Percentiles rank a stretch among this genome's conserved stretches.
Conservation (phyloP, 2,113 vertebrate genomes). For the Phycodurus eques region DNA sequence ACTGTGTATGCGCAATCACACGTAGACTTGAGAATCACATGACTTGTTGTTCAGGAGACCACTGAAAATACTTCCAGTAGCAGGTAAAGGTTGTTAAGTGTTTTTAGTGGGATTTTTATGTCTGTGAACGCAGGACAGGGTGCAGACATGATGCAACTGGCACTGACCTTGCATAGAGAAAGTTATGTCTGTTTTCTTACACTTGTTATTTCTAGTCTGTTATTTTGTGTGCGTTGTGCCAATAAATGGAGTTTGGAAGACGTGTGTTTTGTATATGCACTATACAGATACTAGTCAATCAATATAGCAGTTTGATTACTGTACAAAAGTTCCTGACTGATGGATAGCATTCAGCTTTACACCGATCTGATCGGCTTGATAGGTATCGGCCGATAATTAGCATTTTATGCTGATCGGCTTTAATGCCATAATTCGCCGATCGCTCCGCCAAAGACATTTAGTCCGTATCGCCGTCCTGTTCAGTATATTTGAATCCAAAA, state of each 20-base stretch:
- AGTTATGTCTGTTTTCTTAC: conserved; percentile 28
- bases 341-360: not conserved
- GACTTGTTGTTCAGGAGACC: conserved; percentile 39
- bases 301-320: not conserved
- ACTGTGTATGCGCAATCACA: not conserved
- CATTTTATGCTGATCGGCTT: too few species aligned
- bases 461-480: too few species aligned
- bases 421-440: too few species aligned
- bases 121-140: conserved; percentile 13
- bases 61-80: conserved; percentile 40
- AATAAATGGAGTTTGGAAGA: conserved; percentile 54
- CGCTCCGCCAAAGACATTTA: too few species aligned
- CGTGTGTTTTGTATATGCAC: not conserved
- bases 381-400: too few species aligned
- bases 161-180: conserved; percentile 24
- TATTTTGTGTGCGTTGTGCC: conserved; percentile 60
- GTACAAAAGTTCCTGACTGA: not conserved
- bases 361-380: too few species aligned
- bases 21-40: conserved; percentile 35
- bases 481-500: too few species aligned
- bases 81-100: not conserved
- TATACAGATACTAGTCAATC: not conserved
- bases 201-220: conserved; percentile 39
- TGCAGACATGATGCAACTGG: conserved; percentile 22
- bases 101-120: not conserved